Percentiles rank a stretch among this genome's conserved stretches.
phyloP scores from a whole-genome alignment of 2,888 invertebrate genomes.

The Chaetoderma sp. region DNA sequence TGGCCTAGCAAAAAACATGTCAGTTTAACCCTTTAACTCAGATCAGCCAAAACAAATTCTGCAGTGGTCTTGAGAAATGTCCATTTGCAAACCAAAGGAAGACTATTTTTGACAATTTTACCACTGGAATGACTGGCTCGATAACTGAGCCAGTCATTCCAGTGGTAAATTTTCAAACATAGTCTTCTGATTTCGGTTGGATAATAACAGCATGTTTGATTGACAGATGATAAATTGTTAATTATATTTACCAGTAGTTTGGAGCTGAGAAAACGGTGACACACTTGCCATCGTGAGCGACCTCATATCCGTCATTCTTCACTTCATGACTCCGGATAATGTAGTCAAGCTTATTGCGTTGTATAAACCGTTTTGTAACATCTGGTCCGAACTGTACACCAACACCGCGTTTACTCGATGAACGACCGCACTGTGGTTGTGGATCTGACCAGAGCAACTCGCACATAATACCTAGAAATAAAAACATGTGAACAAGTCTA shows the following conservation, averaged over 20 bases:
- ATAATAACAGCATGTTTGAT: too few relatives aligned
- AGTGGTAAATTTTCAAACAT: too few relatives aligned
- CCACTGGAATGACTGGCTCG: too few relatives aligned
- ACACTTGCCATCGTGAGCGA: slow-evolving; percentile 94
- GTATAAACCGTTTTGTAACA: slow-evolving; percentile 85
- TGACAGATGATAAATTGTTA: background rate
- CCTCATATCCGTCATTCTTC: slow-evolving; percentile 95
- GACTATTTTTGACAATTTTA: too few relatives aligned
- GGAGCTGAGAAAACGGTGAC: slow-evolving; percentile 99
- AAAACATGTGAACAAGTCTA: too few relatives aligned
- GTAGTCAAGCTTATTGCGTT: slow-evolving; percentile 89
- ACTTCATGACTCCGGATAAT: slow-evolving; percentile 97
- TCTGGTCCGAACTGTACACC: slow-evolving; percentile 99
- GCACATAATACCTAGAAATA: slow-evolving; percentile 85
- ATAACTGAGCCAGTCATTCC: too few relatives aligned
- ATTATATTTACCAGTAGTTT: slow-evolving; percentile 91
- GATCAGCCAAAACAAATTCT: too few relatives aligned
- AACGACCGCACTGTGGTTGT: slow-evolving; percentile 86
- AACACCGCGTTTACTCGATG: slow-evolving; percentile 96
- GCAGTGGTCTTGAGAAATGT: too few relatives aligned
- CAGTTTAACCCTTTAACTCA: too few relatives aligned
- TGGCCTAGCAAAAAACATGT: too few relatives aligned
- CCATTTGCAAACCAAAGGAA: too few relatives aligned
- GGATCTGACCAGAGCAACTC: slow-evolving; percentile 99
- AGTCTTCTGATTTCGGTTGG: too few relatives aligned